Base-by-base conservation (phyloP, 2,888 invertebrate species). In the Ischnura elegans region DNA sequence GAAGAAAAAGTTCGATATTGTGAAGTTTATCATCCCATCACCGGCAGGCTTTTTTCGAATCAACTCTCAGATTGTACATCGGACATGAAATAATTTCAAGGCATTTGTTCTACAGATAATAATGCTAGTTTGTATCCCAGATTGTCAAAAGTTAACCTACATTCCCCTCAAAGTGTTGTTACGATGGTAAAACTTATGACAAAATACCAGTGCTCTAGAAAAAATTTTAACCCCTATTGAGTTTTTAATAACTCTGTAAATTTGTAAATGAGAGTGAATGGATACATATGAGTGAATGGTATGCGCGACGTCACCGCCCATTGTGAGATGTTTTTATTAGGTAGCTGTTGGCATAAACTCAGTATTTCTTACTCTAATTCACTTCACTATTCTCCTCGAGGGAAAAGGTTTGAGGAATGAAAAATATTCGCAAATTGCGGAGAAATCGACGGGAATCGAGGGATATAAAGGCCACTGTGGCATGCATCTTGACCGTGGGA, bases 211-310 rank as follows among this genome's bases (percentile, higher is more conserved):
- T 25, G 25, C n/a, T 21, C 8, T 25, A 16, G 25, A 61, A 21
- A 55, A 61, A 19, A 61, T 25, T 16, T 25, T 25, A 25, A 25
- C 5, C 61, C 61, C 61, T 13, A 6, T 25, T 19, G 61, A 6
- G 25, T 25, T 61, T 1, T 19, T 25, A 43, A 43, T 16, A 90
- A n/a, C 43, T 10, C 45, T 90, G 43, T 61, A 61, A 55, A 90
- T 43, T 43, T 90, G 90, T 43, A 90, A 90, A 61, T 90, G 61
- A n/a, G 90, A 90, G 10, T 61, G 90, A 66, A 66, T 90, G 90
- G 25, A n/a, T 76, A 2, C 4, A 6, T 21, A 43, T n/a, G 45
- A n/a, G 29, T 25, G 86, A 2, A n/a, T 45, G 86, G 86, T 21
- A 45, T 21, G 45, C 10, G 86, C n/a, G n/a, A 86, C 25, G 45